Base-by-base conservation (phyloP, 2,888 invertebrate genomes). In the Erebia epiphron region DNA sequence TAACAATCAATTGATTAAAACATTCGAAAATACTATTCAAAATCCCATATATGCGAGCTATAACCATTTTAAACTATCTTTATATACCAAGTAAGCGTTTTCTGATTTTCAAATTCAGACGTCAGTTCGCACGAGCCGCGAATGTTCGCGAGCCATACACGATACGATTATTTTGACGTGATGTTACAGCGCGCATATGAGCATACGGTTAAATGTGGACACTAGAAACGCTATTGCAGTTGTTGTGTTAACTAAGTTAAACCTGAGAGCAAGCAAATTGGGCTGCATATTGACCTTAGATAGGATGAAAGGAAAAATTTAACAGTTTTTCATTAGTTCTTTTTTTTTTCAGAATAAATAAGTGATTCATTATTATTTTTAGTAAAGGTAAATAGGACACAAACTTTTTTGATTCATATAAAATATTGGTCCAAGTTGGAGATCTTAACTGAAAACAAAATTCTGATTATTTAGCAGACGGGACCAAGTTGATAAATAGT, bases 21-120 rank as follows among this genome's bases (percentile, higher is more conserved):
- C 13, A 26, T 26, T 13, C 14, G 2, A 13, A 14, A 26, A 26
- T 5, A 0, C 5, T 13, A 73, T 73, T 76, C 79, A 43, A 13
- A 54, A 8, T 3, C n/a, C 43, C 5, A 18, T 21, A 18, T 21
- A 62, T 46, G 62, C 35, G 14, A 26, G 26, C 14, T 5, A 14
- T 26, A 14, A 26, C 56, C 10, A 11, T 21, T 57, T 7, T 57
- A 46, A 46, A 46, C 11, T 11, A 46, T 46, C 11, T 13, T 46
- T 1, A 2, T 43, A 13, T 35, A 35, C 35, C 35, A 7, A 35
- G 35, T 35, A 11, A 13, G 46, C 50, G 50, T 16, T 8, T 5
- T n/a, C 16, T 50, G n/a, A n/a, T 52, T 52, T 2, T 16, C 49
- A 49, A 13, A 49, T 16, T 16, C n/a, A 16, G 8, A n/a, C 52